Base-by-base conservation (phyloP, 2,797 vertebrate species). In the Crocidura indochinensis region DNA sequence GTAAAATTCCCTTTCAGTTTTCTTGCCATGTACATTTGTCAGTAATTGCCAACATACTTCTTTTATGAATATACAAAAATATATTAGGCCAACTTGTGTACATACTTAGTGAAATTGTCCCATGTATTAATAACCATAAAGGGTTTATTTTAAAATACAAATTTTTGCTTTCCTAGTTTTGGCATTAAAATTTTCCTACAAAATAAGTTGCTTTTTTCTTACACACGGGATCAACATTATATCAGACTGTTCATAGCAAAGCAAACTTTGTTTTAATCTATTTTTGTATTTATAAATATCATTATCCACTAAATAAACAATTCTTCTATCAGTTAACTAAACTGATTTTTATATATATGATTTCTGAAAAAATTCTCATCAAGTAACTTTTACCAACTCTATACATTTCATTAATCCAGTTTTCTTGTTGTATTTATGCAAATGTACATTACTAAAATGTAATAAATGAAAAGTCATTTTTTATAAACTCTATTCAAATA, bases 341-440 rank as follows among this genome's bases (percentile, higher is more conserved):
- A 47, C 56, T n/a, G 82, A 31, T 88, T 93, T 91, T 84, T 87
- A 87, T 67, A 56, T 9, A 82, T 15, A 38, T 75, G 85, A 88
- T n/a, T 84, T 94, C 65, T 91, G 44, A 94, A 67, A 88, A 90
- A 88, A 81, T 56, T 84, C 72, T 22, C 20, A 38, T 38, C 38
- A 71, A 71, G 68, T 10, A 65, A 49, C 14, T 92, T 89, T 65
- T 6, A 62, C 71, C 27, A 89, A 79, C n/a, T 53, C 8, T 84
- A 88, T 60, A 92, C 26, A 90, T 89, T 88, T 88, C 46, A 69
- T 24, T 92, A 91, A 76, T 82, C 94, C 74, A 91, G 88, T 92
- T 89, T 92, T 29, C 6, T 44, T 73, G 46, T 87, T 91, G 87
- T 8, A 83, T n/a, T n/a, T n/a, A n/a, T n/a, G n/a, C n/a, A 68